phyloP scores from a whole-genome alignment of 35 echinoderm and acorn worm species.

The Heliocidaris erythrogramma region DNA sequence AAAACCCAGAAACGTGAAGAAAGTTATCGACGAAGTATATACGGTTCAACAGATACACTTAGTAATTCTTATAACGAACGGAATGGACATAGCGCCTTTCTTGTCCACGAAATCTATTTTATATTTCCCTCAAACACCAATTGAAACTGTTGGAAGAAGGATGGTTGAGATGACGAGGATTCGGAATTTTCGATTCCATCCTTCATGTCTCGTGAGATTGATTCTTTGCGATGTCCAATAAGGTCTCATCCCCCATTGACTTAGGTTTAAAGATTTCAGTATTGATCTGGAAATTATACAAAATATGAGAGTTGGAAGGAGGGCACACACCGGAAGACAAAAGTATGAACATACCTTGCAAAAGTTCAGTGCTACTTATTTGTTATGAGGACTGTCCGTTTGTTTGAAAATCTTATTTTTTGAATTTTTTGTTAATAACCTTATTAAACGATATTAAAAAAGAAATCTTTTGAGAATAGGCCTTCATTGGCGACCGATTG shows the following conservation, averaged over 20 bases:
- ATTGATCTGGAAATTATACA: background rate
- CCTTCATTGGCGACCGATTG: too few species aligned
- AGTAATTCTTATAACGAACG: background rate
- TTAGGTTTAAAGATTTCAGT: background rate
- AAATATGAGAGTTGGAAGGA: background rate
- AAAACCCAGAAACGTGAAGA: background rate
- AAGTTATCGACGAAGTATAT: background rate
- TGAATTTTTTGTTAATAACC: too few species aligned
- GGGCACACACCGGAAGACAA: background rate
- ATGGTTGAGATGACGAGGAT: background rate
- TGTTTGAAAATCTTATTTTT: too few species aligned
- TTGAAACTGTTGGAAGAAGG: constrained; percentile 10
- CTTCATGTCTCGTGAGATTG: background rate
- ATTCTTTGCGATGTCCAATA: background rate
- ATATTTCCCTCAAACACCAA: background rate
- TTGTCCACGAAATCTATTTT: background rate
- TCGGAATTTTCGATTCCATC: background rate
- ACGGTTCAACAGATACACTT: background rate
- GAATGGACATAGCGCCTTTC: background rate
- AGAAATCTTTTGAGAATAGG: too few species aligned
- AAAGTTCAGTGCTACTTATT: background rate
- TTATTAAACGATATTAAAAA: too few species aligned
- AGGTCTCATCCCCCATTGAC: background rate
- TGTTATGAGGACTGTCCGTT: too few species aligned
- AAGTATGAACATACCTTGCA: background rate